Evolutionary conservation across 1,140 invertebrate species (phyloP).

Genomic region (Leucophenga varia): DNA sequence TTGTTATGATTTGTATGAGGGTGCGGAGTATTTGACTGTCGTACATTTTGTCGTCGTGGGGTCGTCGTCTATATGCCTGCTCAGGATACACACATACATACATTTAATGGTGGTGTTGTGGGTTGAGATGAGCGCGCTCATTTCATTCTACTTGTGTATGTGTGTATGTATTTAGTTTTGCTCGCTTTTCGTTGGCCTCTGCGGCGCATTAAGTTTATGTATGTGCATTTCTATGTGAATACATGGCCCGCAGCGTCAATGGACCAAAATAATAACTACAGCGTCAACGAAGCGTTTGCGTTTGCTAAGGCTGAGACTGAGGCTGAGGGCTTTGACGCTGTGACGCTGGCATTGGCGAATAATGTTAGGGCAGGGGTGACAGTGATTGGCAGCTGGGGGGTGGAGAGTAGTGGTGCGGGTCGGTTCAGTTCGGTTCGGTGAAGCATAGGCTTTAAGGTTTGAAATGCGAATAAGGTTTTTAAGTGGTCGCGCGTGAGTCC

Average conservation of each 20-base stretch:
- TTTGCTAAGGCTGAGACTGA: too few species aligned
- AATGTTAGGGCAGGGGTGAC: conserved; percentile 1
- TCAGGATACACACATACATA: background rate
- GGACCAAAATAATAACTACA: conserved; percentile 55
- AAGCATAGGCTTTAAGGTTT: too few species aligned
- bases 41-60: too few species aligned
- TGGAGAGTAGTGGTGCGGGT: conserved; percentile 4
- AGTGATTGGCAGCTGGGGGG: conserved; percentile 11
- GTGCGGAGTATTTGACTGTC: conserved; percentile 18
- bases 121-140: conserved; percentile 13
- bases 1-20: too few species aligned
- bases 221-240: conserved; percentile 17
- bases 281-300: too few species aligned
- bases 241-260: conserved; percentile 53
- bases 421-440: too few species aligned
- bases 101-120: background rate
- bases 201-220: conserved; percentile 21
- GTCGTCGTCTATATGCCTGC: background rate
- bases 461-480: conserved; percentile 43
- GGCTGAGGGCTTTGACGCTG: too few species aligned
- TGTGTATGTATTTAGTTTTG: too few species aligned
- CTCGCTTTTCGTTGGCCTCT: conserved; percentile 17
- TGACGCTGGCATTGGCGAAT: too few species aligned
- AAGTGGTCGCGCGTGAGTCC: conserved; percentile 49
- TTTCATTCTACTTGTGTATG: conserved; percentile 10